Evolutionary conservation across 37 sponge, comb jelly and placozoan genomes (phyloP).

Genomic region (Agelas oroides): DNA sequence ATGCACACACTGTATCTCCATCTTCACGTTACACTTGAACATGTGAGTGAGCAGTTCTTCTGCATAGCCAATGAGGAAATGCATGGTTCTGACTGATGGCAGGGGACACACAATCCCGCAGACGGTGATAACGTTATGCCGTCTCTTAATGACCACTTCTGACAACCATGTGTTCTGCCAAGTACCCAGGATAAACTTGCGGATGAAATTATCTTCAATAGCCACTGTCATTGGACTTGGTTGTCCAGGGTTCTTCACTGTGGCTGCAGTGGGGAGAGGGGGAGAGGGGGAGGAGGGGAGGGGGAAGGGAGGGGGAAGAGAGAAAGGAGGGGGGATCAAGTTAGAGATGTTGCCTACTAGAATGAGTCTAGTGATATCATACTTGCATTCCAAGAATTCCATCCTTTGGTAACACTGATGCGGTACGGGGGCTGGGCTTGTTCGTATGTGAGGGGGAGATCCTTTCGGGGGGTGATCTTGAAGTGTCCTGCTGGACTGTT

Average conservation of each 20-base stretch:
- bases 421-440: slow-evolving; percentile 59
- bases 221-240: slow-evolving; percentile 14
- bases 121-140: slow-evolving; percentile 38
- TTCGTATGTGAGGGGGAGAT: slow-evolving; percentile 56
- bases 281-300: no score
- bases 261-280: slow-evolving; percentile 8
- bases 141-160: slow-evolving; percentile 65
- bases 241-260: slow-evolving; percentile 16
- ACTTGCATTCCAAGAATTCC: slow-evolving; percentile 60
- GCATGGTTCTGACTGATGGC: slow-evolving; percentile 26
- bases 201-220: slow-evolving; percentile 50
- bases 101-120: slow-evolving; percentile 58
- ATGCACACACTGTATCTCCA: slow-evolving; percentile 47
- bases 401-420: slow-evolving; percentile 56
- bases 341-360: no score
- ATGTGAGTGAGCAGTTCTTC: slow-evolving; percentile 58
- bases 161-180: slow-evolving; percentile 60
- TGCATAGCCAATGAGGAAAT: slow-evolving; percentile 61
- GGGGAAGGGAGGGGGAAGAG: no score
- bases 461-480: slow-evolving; percentile 40
- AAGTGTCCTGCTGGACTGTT: slow-evolving; percentile 21
- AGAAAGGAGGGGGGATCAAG: no score
- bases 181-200: slow-evolving; percentile 54
- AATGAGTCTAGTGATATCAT: background rate
- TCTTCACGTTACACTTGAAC: slow-evolving; percentile 40